Percentiles rank a stretch among this genome's conserved stretches.
Evolutionary conservation across 2,113 vertebrate genomes (phyloP).

Genomic region (Gnathonemus longibarbis): DNA sequence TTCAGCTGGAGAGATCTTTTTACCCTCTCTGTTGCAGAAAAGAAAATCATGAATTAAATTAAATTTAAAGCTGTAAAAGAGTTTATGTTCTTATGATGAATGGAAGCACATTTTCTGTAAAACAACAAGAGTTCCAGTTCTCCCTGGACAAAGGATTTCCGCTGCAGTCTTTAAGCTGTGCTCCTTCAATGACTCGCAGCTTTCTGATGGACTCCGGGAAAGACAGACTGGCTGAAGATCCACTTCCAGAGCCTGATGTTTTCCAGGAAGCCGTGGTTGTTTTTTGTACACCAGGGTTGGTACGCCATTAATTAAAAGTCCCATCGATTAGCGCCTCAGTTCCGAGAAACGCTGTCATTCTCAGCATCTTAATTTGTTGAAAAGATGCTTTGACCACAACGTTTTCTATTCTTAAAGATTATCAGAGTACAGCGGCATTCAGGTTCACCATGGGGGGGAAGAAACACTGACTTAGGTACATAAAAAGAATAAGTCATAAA

Average conservation of each 20-base stretch:
- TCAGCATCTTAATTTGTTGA: no score
- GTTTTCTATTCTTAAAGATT: background rate
- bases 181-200: background rate
- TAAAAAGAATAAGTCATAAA: slow-evolving; percentile 6
- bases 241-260: background rate
- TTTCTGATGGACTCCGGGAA: background rate
- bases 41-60: background rate
- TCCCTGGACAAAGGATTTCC: background rate
- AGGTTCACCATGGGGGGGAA: background rate
- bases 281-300: background rate
- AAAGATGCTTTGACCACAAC: background rate
- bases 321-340: background rate
- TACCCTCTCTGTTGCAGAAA: background rate
- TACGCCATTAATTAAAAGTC: background rate
- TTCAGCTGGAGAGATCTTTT: background rate
- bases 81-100: background rate
- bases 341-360: background rate
- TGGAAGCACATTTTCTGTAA: background rate
- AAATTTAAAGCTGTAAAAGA: background rate
- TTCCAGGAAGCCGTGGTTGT: background rate
- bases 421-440: background rate
- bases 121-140: background rate
- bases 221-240: background rate
- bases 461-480: background rate
- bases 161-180: background rate